Evolutionary conservation across 1,140 invertebrate genomes (phyloP), one percentile per base, ranked within the genome.

Genomic region (Drosophila ironensis): DNA sequence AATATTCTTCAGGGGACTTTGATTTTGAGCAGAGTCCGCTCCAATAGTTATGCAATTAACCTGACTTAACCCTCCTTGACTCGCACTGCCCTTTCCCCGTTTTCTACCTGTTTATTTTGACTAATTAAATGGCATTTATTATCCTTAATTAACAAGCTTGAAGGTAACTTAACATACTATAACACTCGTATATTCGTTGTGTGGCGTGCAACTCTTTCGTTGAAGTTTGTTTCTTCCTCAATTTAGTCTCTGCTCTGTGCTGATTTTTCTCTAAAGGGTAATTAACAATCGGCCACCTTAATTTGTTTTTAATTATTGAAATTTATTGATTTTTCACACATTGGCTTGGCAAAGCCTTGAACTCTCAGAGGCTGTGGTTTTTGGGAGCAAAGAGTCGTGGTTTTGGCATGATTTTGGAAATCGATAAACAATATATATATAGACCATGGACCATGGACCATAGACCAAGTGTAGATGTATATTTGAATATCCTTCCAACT

Each of bases 291-390:
- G 20, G 16, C 22, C n/a, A 17, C 47, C 52, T 47, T 78, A 73
- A 78, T 78, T 77, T 60, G 47, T 64, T 69, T 69, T 84, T 77
- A 73, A 82, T 82, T 82, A 77, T 70, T 56, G 37, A 60, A 61
- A 77, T 70, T 76, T 64, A 81, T 72, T 74, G 76, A 75, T 74
- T 70, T 63, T 80, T 81, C 68, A 52, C 67, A 57, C 60, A 42
- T 67, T 52, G n/a, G n/a, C n/a, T 70, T 25, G 37, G 37, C 56
- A 30, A 37, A 60, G 56, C 52, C 57, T 60, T 64, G 64, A 80
- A 80, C 63, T 66, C 35, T 42, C 59, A 42, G 66, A 47, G n/a
- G n/a, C 59, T 40, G 48, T 40, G 7, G 40, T 45, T 42, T 24
- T 50, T 17, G 17, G 19, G 11, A 44, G 20, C 60, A 40, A 51